Conservation (phyloP, 2,797 vertebrate species). For the Oceanodroma leucorhoa region DNA sequence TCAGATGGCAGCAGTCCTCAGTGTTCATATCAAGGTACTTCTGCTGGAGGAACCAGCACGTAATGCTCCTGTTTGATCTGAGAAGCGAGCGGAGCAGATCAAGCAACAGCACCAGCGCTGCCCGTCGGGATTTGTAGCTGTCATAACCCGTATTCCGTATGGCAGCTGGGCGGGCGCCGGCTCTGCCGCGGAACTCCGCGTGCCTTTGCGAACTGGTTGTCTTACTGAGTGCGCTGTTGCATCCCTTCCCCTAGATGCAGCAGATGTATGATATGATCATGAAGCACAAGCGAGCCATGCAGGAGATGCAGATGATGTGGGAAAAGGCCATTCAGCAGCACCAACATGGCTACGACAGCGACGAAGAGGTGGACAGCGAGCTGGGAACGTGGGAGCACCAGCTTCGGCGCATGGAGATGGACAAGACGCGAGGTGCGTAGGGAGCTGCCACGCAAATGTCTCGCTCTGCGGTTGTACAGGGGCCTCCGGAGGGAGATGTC, state of each 20-base stretch:
- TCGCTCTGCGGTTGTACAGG: fast-evolving
- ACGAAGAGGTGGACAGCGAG: constrained; percentile 90
- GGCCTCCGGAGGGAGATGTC: neutral
- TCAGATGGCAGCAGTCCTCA: neutral
- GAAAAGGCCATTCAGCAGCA: constrained; percentile 92
- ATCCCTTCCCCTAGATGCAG: constrained; percentile 85
- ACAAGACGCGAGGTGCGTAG: constrained; percentile 89
- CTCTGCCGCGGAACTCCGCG: neutral
- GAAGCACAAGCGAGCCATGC: constrained; percentile 96
- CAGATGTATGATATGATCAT: constrained; percentile 99
- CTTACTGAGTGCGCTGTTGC: fast-evolving
- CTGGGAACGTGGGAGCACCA: constrained; percentile 96
- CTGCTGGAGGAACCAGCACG: neutral
- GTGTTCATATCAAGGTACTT: too few species aligned
- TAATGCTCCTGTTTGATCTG: neutral
- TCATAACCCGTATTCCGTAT: fast-evolving
- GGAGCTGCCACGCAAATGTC: fast-evolving
- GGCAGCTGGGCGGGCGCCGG: neutral
- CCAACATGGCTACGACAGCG: constrained; percentile 95
- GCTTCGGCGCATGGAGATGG: constrained; percentile 96
- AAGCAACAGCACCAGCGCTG: fast-evolving
- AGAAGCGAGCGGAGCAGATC: neutral
- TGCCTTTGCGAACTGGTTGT: fast-evolving
- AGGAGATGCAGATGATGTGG: constrained; percentile 97
- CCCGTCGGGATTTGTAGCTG: neutral